Percentiles rank a stretch among this genome's conserved stretches.
phyloP scores from a whole-genome alignment of 1,140 invertebrate genomes.

The Halesus radiatus region DNA sequence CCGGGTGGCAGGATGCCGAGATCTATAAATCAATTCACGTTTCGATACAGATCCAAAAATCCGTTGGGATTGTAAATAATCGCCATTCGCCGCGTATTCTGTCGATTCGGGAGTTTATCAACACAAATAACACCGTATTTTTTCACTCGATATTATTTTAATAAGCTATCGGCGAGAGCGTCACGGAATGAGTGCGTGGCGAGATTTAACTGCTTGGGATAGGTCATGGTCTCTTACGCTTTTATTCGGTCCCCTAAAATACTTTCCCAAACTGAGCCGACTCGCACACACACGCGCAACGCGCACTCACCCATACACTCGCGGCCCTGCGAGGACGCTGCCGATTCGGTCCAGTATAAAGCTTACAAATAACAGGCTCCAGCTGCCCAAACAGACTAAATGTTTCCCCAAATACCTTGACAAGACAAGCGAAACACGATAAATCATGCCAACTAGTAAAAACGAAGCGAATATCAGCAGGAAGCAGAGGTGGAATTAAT shows the following conservation, averaged over 20 bases:
- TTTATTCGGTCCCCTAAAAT: slow-evolving; percentile 27
- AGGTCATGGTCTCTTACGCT: slow-evolving; percentile 40
- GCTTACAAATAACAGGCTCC: slow-evolving; percentile 8
- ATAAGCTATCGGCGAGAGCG: slow-evolving; percentile 30
- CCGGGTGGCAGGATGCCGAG: not conserved
- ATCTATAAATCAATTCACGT: slow-evolving; percentile 34
- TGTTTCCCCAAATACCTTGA: slow-evolving; percentile 10
- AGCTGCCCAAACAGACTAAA: slow-evolving; percentile 27
- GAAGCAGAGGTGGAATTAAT: not conserved
- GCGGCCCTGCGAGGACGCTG: slow-evolving; percentile 2
- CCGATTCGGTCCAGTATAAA: slow-evolving; percentile 28
- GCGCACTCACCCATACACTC: not conserved
- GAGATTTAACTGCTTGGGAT: slow-evolving; percentile 33
- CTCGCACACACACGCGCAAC: not conserved
- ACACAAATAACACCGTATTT: not conserved
- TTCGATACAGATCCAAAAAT: slow-evolving; percentile 10
- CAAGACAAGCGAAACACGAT: not conserved
- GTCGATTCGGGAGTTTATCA: not conserved
- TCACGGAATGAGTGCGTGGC: not conserved
- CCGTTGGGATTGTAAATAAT: slow-evolving; percentile 23
- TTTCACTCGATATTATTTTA: slow-evolving; percentile 11
- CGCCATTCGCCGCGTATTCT: not conserved
- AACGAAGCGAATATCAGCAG: not conserved
- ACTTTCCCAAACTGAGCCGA: slow-evolving; percentile 10
- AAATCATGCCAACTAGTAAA: not conserved